Percentiles rank a stretch among this genome's conserved stretches.
These are phyloP conservation scores for Halictus rubicundus DNA, from an alignment of 1,140 invertebrate genomes.

Conservation along the genomic window DNA sequence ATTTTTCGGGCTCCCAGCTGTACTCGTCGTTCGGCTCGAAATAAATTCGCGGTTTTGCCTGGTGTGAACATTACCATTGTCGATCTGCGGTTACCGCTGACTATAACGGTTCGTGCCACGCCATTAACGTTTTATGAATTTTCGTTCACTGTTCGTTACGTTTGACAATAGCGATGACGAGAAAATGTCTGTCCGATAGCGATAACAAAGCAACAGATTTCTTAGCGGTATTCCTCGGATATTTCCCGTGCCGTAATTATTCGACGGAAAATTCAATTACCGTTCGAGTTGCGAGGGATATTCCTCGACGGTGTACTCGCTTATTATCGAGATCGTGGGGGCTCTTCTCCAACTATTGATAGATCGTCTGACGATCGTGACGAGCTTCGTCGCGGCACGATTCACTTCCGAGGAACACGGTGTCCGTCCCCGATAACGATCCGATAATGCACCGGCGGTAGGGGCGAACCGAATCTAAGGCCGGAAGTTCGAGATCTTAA, in stretches of 20 bases:
- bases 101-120: not conserved
- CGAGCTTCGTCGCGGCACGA: not conserved
- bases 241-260: too few relatives aligned
- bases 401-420: not conserved
- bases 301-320: not conserved
- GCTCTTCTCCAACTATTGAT: not conserved
- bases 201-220: too few relatives aligned
- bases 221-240: too few relatives aligned
- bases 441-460: constrained; percentile 19
- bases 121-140: not conserved
- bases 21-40: not conserved
- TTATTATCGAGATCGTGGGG: not conserved
- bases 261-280: too few relatives aligned
- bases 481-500: constrained; percentile 61
- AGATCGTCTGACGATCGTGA: not conserved
- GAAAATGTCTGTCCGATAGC: too few relatives aligned
- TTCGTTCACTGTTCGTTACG: too few relatives aligned
- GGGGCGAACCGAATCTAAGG: constrained; percentile 39
- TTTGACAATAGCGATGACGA: too few relatives aligned
- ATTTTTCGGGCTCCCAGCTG: not conserved
- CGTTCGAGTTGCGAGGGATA: too few relatives aligned
- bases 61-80: not conserved
- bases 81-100: not conserved
- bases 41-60: not conserved
- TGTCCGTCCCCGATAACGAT: constrained; percentile 14